These are phyloP conservation scores for Leptopilina syphax DNA, from an alignment of 2,888 invertebrate species.

Conservation along the genomic window DNA sequence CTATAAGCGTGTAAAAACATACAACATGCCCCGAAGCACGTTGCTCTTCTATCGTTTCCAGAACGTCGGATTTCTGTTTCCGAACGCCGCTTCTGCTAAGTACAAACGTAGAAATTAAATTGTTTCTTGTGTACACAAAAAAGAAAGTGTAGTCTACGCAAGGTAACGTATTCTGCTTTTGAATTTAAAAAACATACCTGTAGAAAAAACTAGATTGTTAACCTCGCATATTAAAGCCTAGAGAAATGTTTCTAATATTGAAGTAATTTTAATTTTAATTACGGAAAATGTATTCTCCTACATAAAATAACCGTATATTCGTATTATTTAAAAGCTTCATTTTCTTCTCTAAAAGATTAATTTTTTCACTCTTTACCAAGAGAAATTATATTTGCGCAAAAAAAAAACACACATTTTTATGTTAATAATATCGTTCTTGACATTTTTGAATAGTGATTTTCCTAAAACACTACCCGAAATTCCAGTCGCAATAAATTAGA, in stretches of 20 bases:
- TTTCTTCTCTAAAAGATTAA: not conserved
- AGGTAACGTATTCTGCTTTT: slow-evolving; percentile 17
- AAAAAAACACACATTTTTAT: not conserved
- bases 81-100: slow-evolving; percentile 18
- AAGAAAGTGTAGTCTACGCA: slow-evolving; percentile 9
- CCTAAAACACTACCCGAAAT: not conserved
- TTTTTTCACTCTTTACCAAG: not conserved
- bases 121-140: slow-evolving; percentile 31
- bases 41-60: slow-evolving; percentile 32
- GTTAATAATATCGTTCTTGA: not conserved
- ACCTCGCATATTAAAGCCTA: not conserved
- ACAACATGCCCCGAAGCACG: slow-evolving; percentile 4
- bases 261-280: slow-evolving; percentile 20
- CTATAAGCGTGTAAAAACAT: slow-evolving; percentile 11
- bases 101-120: slow-evolving; percentile 36
- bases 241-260: slow-evolving; percentile 9
- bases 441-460: not conserved
- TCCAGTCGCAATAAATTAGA: not conserved
- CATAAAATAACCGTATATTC: not conserved
- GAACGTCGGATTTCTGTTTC: slow-evolving; percentile 27
- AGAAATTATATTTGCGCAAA: not conserved
- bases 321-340: slow-evolving; percentile 2
- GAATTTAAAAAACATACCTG: slow-evolving; percentile 12
- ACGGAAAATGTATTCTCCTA: not conserved
- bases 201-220: slow-evolving; percentile 13